phyloP scores from a whole-genome alignment of 2,797 vertebrate species.

The Lutjanus campechanus region DNA sequence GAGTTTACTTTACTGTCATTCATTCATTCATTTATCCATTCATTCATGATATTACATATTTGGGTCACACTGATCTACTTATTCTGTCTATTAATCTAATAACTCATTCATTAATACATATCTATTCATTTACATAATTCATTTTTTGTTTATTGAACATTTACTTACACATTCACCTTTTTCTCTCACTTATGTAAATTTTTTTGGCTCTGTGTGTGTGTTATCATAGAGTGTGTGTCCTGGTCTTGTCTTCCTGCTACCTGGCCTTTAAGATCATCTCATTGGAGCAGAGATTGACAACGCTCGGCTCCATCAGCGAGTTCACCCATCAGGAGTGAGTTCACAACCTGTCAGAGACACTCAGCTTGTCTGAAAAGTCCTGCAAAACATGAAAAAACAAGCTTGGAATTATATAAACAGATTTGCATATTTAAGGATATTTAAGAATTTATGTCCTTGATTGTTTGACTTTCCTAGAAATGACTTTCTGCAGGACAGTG shows the following conservation, averaged over 20 bases:
- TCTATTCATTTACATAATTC: not conserved
- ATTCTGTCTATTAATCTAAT: not conserved
- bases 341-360: not conserved
- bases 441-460: rapidly evolving
- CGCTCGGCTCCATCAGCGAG: conserved; percentile 84
- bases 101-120: not conserved
- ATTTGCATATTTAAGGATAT: too few relatives aligned
- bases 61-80: not conserved
- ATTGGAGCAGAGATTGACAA: conserved; percentile 90
- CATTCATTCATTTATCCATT: not conserved
- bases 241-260: conserved; percentile 93
- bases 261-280: conserved; percentile 91
- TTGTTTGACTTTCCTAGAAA: conserved; percentile 72
- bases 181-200: too few relatives aligned
- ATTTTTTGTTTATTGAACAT: not conserved
- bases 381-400: not conserved
- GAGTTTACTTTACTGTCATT: conserved; percentile 79
- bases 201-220: conserved; percentile 25
- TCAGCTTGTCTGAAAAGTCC: not conserved
- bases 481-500: conserved; percentile 72
- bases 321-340: conserved; percentile 88
- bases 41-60: not conserved
- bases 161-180: not conserved
- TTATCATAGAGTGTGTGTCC: conserved; percentile 87
- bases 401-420: not conserved